phyloP scores from a whole-genome alignment of 1,140 invertebrate species.

The Littorina saxatilis region DNA sequence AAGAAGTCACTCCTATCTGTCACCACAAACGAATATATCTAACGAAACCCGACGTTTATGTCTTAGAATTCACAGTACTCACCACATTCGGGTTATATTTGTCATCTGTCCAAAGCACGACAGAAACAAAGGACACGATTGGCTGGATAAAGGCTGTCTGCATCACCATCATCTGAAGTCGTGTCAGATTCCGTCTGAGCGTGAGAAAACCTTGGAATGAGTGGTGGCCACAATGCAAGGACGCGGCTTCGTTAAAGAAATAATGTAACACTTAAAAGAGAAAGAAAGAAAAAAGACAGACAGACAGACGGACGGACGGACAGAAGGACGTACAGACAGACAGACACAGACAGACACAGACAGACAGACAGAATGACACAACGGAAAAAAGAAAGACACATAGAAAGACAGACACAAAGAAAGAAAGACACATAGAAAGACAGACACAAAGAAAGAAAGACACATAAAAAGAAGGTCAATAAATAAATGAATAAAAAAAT shows the following conservation, averaged over 20 bases:
- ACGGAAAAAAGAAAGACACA: neutral
- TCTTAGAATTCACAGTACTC: too few species aligned
- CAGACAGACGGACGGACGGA: too few species aligned
- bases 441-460: too few species aligned
- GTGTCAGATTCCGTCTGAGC: neutral
- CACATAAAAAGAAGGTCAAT: too few species aligned
- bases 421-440: too few species aligned
- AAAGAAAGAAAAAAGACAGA: too few species aligned
- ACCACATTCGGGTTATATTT: conserved; percentile 3
- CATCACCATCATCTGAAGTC: conserved; percentile 21
- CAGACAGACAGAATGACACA: neutral
- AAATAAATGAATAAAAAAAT: neutral
- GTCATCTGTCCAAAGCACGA: conserved; percentile 18
- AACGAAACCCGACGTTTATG: too few species aligned
- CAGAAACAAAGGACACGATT: conserved; percentile 11
- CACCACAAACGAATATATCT: too few species aligned
- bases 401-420: neutral
- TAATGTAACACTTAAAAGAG: neutral
- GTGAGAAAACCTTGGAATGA: too few species aligned
- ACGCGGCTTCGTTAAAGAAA: neutral
- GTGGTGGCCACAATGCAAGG: neutral
- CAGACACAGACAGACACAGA: too few species aligned
- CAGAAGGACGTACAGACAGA: too few species aligned
- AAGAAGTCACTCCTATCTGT: too few species aligned
- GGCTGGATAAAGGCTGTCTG: conserved; percentile 19